Base-by-base conservation (phyloP, 2,888 invertebrate species). In the Penaeus monodon region DNA sequence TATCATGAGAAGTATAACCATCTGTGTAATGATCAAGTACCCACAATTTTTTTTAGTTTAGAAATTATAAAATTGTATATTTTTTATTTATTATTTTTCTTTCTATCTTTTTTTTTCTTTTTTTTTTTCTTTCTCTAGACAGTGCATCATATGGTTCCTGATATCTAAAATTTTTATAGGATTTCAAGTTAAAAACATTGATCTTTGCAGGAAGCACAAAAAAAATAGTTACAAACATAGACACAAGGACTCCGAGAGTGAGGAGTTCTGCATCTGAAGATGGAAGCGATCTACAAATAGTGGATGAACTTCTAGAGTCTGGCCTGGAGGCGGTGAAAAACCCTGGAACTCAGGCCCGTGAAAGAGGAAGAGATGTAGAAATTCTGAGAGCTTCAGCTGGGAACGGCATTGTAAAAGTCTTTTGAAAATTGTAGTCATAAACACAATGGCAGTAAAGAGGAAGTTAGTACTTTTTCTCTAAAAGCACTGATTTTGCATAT, bases 371-470 rank as follows among this genome's bases (percentile, higher is more conserved):
- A 70, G 88, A 86, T 38, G 88, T 88, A 24, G 88, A 88, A 65
- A 88, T 88, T 12, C 65, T 74, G 63, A 49, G 65, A 33, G 68
- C 88, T 1, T 63, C 86, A 20, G 80, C 88, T 33, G 86, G 86
- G n/a, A 88, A 88, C 74, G 88, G 88, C 22, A 73, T 86, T 44
- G 80, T 88, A 76, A 84, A n/a, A 88, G 74, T 88, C 86, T 20
- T n/a, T 86, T 88, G 88, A 86, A 84, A 29, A 88, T 88, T 76
- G 88, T 88, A 12, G 88, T 88, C 8, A 83, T 80, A 86, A 88
- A 68, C 85, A 78, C 24, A 87, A 88, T 80, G 88, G 88, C 24
- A 85, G 78, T 74, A 85, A 64, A 57, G 78, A 88, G 12, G 80
- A 88, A 65, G 88, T 88, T 38, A 77, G 76, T 81, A 20, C 17